Evolutionary conservation across 2,797 vertebrate genomes (phyloP), one percentile per base, ranked within the genome.

Genomic region (Perdix hodgsoniae): DNA sequence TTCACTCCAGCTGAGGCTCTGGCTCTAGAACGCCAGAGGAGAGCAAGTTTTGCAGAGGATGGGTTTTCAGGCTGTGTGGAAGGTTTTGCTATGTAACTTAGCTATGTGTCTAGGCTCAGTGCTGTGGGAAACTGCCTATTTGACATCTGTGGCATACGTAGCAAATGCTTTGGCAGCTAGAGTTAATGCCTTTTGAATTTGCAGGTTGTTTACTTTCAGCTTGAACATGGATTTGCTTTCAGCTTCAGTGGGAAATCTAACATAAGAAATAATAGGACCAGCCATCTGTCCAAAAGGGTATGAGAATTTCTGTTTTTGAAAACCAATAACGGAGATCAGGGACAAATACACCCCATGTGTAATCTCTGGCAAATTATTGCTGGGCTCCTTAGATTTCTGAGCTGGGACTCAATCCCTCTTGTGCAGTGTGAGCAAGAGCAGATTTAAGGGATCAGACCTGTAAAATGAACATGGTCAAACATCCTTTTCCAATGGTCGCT

Each of bases 161-260:
- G 61, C 78, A 88, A 79, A 90, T 89, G 78, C 83, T 93, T 92
- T 91, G 84, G 89, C 86, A 91, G 82, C 86, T 93, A 24, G 8
- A 95, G 83, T 89, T 74, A 90, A 90, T 54, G 71, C 80, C 85
- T 96, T 96, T 86, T 85, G 82, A 96, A 94, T 84, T 88, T 7
- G 11, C 59, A 78, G 69, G 70, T 86, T 94, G 81, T 94, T 96
- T 95, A 77, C 89, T 93, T 94, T 96, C 83, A 94, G 78, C 83
- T 94, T 78, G 63, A 70, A 84, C 83, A 67, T 90, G 86, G 90
- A 93, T 97, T 96, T 96, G 63, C 90, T 90, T 80, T 93, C 93
- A 95, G 77, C 74, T 64, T 95, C 83, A 65, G 72, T 83, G 88
- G 94, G 92, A 95, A 86, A 86, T 76, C 71, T 85, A 94, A 82